These are phyloP conservation scores for Sinocyclocheilus rhinocerous DNA, from an alignment of 2,113 vertebrate species.

Conservation along the genomic window DNA sequence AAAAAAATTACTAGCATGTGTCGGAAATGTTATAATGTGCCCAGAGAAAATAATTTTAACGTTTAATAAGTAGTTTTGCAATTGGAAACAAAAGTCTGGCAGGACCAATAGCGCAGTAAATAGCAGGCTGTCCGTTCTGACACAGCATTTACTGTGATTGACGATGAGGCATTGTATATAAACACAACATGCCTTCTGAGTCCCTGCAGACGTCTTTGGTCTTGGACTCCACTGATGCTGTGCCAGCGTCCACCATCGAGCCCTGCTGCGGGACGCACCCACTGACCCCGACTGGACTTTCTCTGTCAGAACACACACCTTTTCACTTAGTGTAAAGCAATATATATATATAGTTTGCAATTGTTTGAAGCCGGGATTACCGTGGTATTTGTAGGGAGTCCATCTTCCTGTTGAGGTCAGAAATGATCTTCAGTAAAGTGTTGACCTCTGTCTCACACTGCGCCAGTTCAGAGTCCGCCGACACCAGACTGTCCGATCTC, in stretches of 20 bases:
- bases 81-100: neutral
- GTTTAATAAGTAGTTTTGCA: conserved; percentile 7
- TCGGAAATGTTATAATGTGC: neutral
- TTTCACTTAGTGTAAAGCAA: neutral
- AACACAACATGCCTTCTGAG: conserved; percentile 29
- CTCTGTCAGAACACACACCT: conserved; percentile 61
- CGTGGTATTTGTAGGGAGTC: conserved; percentile 72
- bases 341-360: neutral
- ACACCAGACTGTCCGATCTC: conserved; percentile 54
- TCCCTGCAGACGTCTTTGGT: conserved; percentile 55
- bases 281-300: conserved; percentile 45
- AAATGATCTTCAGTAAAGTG: conserved; percentile 65
- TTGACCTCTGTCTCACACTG: conserved; percentile 71
- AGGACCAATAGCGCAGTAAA: neutral
- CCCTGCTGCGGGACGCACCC: conserved; percentile 64
- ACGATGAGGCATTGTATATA: neutral
- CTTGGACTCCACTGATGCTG: conserved; percentile 51
- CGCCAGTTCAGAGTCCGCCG: conserved; percentile 70
- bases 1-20: neutral
- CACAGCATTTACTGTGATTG: conserved; percentile 18
- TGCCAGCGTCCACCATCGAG: conserved; percentile 51
- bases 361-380: conserved; percentile 50
- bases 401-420: conserved; percentile 72
- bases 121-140: neutral
- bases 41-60: conserved; percentile 3